Evolutionary conservation across 2,888 invertebrate genomes (phyloP), one percentile per base, ranked within the genome.

Genomic region (Xylota sylvarum): DNA sequence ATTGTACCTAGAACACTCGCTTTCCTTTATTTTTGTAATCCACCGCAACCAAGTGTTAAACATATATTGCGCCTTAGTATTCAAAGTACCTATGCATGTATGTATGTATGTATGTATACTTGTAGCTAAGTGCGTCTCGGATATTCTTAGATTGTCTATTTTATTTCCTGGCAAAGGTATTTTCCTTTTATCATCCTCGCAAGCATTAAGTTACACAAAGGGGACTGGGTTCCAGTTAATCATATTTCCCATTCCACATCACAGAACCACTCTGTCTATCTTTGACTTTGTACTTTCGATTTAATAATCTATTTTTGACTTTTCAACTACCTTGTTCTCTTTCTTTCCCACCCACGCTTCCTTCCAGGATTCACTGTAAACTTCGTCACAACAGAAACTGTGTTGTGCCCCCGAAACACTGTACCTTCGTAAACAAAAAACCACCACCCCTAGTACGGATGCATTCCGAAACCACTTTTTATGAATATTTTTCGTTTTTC

Each of bases 341-440:
- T n/a, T 5, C 4, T 4, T n/a, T 4, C 48, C 2, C 43, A 14
- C 19, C 48, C 23, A 23, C 50, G 23, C 19, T 3, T 23, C 9
- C 2, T 7, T 23, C 23, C 9, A 17, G 19, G 5, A 35, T 32
- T 50, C 19, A 19, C 10, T 10, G 10, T 37, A 23, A 65, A 35
- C 27, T 14, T n/a, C 4, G n/a, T 10, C 55, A 19, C 48, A 67
- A 58, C 60, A 4, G 3, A 48, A 58, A 60, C n/a, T 5, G 27
- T 23, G 35, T 72, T 72, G 70, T 46, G 52, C 27, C 40, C 48
- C 46, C 10, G n/a, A 35, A 17, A 6, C 37, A 10, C 10, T 6
- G 32, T 10, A 2, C 7, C 7, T 56, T 50, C 50, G 78, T 62
- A 70, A 62, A 78, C 69, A 78, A 56, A 78, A 56, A 19, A 30